Evolutionary conservation across 2,797 vertebrate genomes (phyloP), one percentile per base, ranked within the genome.

Genomic region (Syndactyla subalaris): DNA sequence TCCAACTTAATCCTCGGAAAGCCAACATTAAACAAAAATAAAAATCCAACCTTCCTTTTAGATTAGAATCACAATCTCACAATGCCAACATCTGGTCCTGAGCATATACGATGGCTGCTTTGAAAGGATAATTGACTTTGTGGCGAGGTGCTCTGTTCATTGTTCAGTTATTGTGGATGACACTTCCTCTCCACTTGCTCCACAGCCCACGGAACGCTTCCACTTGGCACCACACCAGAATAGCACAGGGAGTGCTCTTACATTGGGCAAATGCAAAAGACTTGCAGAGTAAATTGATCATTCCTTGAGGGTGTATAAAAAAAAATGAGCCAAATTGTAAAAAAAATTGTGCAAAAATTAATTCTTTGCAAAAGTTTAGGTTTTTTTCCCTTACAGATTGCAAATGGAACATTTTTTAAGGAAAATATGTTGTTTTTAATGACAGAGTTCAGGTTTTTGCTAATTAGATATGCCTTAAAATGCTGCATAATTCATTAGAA

Each of bases 251-350:
- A 20, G 1, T 12, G 39, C 12, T 62, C 61, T 41, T 15, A 3
- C 20, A 13, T 4, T 7, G 38, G 38, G 16, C 17, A 52, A 22
- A 54, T 19, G 4, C 4, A 43, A 34, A 61, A 41, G 21, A 10
- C 2, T 45, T 57, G 7, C 4, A 1, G 0, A 27, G 10, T 7
- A 73, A 67, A 82, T 24, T 0, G 0, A 18, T 36, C 26, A 13
- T 34, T 84, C 1, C 0, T 54, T 8, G 3, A 67, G 12, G 14
- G 5, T 15, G 2, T 6, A 43, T 3, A 2, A 23, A 58, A n/a
- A 63, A 32, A n/a, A 74, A 62, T 14, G 4, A 66, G 4, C 6
- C 12, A 63, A 58, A 39, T 2, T 8, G 4, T 9, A 14, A 3
- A 14, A 51, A 54, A 22, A 59, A 12, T 3, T 8, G 18, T 38